Evolutionary conservation across 2,113 vertebrate species (phyloP).

Genomic region (Gadus chalcogrammus): DNA sequence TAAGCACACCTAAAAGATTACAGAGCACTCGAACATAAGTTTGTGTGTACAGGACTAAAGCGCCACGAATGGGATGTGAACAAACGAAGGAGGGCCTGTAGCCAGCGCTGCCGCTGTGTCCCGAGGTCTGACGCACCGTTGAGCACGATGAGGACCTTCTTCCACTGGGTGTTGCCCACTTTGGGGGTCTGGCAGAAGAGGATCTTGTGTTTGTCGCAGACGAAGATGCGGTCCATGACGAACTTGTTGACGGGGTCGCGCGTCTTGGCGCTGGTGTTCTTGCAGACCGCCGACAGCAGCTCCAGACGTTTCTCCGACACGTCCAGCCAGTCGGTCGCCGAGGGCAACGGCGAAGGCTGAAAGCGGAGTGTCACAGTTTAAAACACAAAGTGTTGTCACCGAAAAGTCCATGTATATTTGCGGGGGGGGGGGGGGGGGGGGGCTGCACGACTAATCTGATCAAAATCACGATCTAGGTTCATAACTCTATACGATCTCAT

Average conservation of each 20-base stretch:
- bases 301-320: conserved; percentile 78
- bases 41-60: too few relatives aligned
- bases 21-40: too few relatives aligned
- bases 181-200: conserved; percentile 99
- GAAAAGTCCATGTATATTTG: too few relatives aligned
- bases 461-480: too few relatives aligned
- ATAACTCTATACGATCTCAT: too few relatives aligned
- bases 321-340: conserved; percentile 63
- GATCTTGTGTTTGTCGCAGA: conserved; percentile 95
- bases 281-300: conserved; percentile 80
- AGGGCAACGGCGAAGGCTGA: conserved; percentile 71
- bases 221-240: conserved; percentile 95
- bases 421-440: too few relatives aligned
- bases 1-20: neutral
- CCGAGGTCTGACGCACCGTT: conserved; percentile 79
- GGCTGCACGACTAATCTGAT: too few relatives aligned
- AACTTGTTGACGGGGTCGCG: conserved; percentile 88
- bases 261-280: conserved; percentile 79
- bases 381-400: too few relatives aligned
- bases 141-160: conserved; percentile 96
- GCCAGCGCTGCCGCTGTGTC: neutral
- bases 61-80: too few relatives aligned
- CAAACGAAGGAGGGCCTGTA: too few relatives aligned
- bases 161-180: conserved; percentile 99
- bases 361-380: neutral